Evolutionary conservation across 2,888 invertebrate species (phyloP), one percentile per base, ranked within the genome.

Genomic region (Drosophila neotestacea): DNA sequence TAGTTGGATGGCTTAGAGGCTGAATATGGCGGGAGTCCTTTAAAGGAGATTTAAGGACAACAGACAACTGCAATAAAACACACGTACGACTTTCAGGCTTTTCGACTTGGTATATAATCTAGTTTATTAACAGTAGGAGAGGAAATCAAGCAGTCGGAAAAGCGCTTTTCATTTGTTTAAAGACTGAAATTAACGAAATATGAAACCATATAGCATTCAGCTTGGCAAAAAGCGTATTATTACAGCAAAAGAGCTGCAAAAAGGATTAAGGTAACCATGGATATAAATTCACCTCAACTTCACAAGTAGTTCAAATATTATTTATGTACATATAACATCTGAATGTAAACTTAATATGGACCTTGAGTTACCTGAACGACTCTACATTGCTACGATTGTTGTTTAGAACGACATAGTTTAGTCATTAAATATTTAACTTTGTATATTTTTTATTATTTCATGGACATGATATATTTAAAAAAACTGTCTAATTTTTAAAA

Each of bases 111-210:
- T 70, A 36, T 39, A 52, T 79, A 77, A 79, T 81, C 73, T 66
- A 68, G 73, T 82, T 82, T 76, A 82, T 85, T 70, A 63, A 22
- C 11, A 27, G 54, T 11, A 22, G 22, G 41, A 3, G 41, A 42
- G 22, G 16, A 16, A 16, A 42, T 10, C 1, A 28, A 38, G 50
- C 63, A 71, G 58, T 58, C 66, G 36, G 56, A 61, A 70, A 70
- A 68, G 56, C 62, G 55, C 71, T 68, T 59, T 68, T 39, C 71
- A 61, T 69, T 41, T 51, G 48, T 41, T 42, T 16, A 36, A 16
- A 36, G 10, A 28, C 13, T 42, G 4, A 28, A 48, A 48, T 10
- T 13, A 10, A 16, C 50, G 41, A 73, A 64, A 62, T 41, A 48
- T 36, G 44, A 63, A 78, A 51, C 64, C 61, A n/a, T 46, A 52